phyloP scores from a whole-genome alignment of 2,797 vertebrate genomes.

The Odontamblyopus rebecca region DNA sequence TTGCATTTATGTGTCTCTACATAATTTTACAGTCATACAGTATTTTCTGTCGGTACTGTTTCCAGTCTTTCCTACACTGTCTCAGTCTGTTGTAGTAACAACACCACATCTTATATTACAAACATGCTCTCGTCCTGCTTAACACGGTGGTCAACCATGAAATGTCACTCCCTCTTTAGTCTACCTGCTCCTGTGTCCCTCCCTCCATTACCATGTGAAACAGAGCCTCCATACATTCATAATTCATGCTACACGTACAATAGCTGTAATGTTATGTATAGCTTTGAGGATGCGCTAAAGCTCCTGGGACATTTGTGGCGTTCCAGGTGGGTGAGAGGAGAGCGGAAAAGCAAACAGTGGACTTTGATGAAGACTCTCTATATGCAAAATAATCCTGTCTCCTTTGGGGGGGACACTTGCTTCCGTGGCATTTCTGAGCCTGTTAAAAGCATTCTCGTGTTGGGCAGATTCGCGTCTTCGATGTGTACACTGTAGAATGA shows the following conservation, averaged over 20 bases:
- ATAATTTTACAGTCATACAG: no score
- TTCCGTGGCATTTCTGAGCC: constrained; percentile 1
- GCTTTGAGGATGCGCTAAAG: constrained; percentile 5
- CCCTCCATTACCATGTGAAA: background rate
- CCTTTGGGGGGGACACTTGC: constrained; percentile 5
- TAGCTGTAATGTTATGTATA: constrained; percentile 14
- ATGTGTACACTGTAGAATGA: constrained; percentile 3
- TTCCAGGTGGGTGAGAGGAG: constrained; percentile 3
- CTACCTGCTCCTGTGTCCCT: background rate
- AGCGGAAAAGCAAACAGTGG: constrained; percentile 11
- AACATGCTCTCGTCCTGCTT: background rate
- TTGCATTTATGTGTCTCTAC: no score
- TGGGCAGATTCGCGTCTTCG: background rate
- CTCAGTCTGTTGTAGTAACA: background rate
- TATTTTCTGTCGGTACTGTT: no score
- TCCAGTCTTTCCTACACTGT: background rate
- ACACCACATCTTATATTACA: background rate
- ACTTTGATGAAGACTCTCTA: constrained; percentile 11
- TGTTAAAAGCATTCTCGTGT: constrained; percentile 13
- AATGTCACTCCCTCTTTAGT: constrained; percentile 1
- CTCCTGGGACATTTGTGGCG: constrained; percentile 1
- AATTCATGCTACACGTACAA: constrained; percentile 10
- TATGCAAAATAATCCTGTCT: constrained; percentile 14
- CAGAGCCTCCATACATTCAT: background rate
- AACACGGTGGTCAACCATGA: background rate